Percentiles rank a stretch among this genome's conserved stretches.
Evolutionary conservation across 2,113 vertebrate genomes (phyloP).

Genomic region (Circaetus cinerascens): DNA sequence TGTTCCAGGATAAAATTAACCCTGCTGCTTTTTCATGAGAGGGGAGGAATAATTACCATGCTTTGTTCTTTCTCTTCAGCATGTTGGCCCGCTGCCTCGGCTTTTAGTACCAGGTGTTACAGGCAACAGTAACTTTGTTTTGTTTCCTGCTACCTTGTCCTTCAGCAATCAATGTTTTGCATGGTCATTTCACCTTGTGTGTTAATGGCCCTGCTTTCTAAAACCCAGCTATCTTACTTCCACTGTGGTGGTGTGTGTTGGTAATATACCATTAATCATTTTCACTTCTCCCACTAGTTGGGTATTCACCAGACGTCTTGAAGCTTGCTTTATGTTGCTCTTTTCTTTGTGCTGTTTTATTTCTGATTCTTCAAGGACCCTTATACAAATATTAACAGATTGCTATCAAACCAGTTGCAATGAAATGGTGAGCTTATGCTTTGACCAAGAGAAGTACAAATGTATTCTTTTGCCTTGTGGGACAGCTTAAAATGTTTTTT

Average conservation of each 20-base stretch:
- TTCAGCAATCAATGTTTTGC: neutral
- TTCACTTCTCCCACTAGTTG: neutral
- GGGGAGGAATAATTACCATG: neutral
- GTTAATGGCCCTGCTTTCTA: neutral
- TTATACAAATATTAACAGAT: neutral
- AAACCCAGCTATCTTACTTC: neutral
- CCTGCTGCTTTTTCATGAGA: neutral
- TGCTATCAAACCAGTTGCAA: neutral
- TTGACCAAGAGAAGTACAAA: neutral
- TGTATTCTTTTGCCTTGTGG: neutral
- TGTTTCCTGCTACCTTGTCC: neutral
- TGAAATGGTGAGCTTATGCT: neutral
- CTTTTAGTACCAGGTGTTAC: neutral
- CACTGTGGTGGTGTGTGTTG: neutral
- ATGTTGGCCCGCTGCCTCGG: neutral
- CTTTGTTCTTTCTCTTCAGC: conserved; percentile 5
- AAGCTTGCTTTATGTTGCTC: neutral
- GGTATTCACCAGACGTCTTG: neutral
- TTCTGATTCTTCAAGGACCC: conserved; percentile 2
- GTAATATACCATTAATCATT: conserved; percentile 1
- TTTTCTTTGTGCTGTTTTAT: neutral
- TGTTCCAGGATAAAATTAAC: conserved; percentile 1
- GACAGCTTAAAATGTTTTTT: neutral
- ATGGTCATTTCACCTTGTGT: neutral
- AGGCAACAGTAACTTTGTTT: neutral